phyloP scores from a whole-genome alignment of 2,797 vertebrate species.

The Falco cherrug region DNA sequence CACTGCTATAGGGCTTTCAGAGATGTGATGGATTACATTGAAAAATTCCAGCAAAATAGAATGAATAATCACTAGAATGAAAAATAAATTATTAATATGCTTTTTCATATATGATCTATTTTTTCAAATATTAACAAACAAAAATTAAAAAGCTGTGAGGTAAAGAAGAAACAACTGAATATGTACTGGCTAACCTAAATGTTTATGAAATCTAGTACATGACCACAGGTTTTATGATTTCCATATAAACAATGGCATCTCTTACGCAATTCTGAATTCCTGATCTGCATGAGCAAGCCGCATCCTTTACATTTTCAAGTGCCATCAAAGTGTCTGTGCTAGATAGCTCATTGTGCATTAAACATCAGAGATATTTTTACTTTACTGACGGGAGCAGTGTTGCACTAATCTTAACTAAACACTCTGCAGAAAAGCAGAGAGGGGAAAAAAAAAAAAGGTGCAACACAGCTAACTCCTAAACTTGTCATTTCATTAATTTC shows the following conservation, averaged over 20 bases:
- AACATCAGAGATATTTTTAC: not conserved
- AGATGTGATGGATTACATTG: not conserved
- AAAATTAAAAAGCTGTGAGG: not conserved
- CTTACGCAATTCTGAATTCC: not conserved
- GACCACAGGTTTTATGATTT: not conserved
- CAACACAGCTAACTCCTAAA: not conserved
- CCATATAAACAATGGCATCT: not conserved
- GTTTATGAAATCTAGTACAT: not conserved
- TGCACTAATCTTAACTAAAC: not conserved
- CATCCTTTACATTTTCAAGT: not conserved
- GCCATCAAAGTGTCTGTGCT: not conserved
- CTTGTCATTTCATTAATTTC: not conserved
- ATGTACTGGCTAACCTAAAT: not conserved
- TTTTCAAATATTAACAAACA: not conserved
- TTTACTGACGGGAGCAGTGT: not conserved
- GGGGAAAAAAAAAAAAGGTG: accelerated
- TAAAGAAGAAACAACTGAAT: not conserved
- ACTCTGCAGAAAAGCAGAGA: not conserved
- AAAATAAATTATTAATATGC: not conserved
- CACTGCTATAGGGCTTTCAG: not conserved
- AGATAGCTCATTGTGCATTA: not conserved
- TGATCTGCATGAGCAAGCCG: not conserved
- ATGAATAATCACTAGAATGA: not conserved
- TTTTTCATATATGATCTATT: not conserved
- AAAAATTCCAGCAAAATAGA: not conserved